These are phyloP conservation scores for Umimayanthus chanpuru DNA, from an alignment of 92 coral and sea anemone genomes.

Conservation along the genomic window DNA sequence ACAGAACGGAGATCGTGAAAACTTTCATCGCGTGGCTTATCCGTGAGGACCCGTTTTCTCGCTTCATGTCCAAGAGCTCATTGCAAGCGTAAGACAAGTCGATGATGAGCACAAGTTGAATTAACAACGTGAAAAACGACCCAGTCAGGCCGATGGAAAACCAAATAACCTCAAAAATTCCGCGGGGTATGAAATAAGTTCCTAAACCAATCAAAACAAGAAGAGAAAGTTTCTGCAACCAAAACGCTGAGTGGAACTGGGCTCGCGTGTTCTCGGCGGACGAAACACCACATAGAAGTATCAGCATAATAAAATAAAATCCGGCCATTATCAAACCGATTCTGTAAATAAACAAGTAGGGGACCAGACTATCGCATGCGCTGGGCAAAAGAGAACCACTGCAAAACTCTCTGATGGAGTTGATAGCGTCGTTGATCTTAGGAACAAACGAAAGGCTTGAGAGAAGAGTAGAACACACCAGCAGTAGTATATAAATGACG, in stretches of 20 bases:
- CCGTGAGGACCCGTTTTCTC: neutral
- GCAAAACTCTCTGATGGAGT: constrained; percentile 3
- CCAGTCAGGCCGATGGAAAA: constrained; percentile 68
- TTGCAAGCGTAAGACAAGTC: constrained; percentile 71
- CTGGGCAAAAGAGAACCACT: constrained; percentile 3
- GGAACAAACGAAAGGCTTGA: constrained; percentile 25
- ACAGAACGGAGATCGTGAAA: constrained; percentile 41
- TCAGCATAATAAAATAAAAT: constrained; percentile 60
- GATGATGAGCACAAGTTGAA: constrained; percentile 72
- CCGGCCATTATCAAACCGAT: constrained; percentile 54
- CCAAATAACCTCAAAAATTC: constrained; percentile 71
- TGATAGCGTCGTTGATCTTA: constrained; percentile 9
- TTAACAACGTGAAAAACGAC: constrained; percentile 61
- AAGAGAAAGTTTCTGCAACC: constrained; percentile 75
- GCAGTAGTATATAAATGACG: constrained; percentile 47
- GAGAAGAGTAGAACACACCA: constrained; percentile 27
- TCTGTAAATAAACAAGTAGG: constrained; percentile 58
- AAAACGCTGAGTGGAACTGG: constrained; percentile 80
- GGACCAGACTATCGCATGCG: constrained; percentile 21
- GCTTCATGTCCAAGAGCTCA: constrained; percentile 46
- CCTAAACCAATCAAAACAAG: constrained; percentile 47
- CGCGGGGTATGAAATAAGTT: constrained; percentile 58
- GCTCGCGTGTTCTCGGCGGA: constrained; percentile 41
- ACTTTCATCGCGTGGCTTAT: constrained; percentile 45
- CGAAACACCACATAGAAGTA: constrained; percentile 40